Evolutionary conservation across 2,888 invertebrate species (phyloP).

Genomic region (Dynastes grantii): DNA sequence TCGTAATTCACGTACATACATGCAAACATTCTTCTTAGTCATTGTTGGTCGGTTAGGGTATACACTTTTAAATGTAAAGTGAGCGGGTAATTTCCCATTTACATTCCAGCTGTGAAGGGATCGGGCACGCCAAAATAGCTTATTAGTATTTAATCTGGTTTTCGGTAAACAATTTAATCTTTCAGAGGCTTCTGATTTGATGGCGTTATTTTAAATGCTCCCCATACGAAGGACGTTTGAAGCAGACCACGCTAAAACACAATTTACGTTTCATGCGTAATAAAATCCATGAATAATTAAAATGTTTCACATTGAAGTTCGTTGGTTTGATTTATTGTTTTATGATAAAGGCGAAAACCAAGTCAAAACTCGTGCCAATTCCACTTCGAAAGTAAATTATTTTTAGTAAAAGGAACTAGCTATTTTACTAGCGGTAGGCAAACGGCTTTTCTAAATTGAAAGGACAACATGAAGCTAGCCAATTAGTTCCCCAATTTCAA

Average conservation of each 20-base stretch:
- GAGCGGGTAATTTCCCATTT: slow-evolving; percentile 3
- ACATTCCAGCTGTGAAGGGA: not conserved
- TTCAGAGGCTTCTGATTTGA: slow-evolving; percentile 29
- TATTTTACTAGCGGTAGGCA: no score
- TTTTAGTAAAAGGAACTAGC: no score
- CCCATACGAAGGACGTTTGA: not conserved
- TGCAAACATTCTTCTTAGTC: not conserved
- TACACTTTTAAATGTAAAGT: slow-evolving; percentile 15
- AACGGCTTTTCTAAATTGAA: no score
- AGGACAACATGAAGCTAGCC: no score
- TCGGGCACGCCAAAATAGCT: slow-evolving; percentile 2
- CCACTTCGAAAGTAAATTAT: not conserved
- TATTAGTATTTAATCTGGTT: slow-evolving; percentile 37
- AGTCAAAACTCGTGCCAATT: not conserved
- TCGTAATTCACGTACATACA: no score
- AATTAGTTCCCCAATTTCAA: no score
- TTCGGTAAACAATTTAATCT: slow-evolving; percentile 39
- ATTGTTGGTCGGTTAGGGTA: not conserved
- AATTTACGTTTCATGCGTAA: slow-evolving; percentile 28
- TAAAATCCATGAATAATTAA: slow-evolving; percentile 43
- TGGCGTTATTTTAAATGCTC: slow-evolving; percentile 30
- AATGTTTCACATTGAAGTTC: slow-evolving; percentile 16
- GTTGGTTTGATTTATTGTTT: slow-evolving; percentile 16
- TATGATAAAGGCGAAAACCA: slow-evolving; percentile 12
- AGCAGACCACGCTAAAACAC: slow-evolving; percentile 2